phyloP scores from a whole-genome alignment of 1,140 invertebrate species.

The Drosophila virilis region DNA sequence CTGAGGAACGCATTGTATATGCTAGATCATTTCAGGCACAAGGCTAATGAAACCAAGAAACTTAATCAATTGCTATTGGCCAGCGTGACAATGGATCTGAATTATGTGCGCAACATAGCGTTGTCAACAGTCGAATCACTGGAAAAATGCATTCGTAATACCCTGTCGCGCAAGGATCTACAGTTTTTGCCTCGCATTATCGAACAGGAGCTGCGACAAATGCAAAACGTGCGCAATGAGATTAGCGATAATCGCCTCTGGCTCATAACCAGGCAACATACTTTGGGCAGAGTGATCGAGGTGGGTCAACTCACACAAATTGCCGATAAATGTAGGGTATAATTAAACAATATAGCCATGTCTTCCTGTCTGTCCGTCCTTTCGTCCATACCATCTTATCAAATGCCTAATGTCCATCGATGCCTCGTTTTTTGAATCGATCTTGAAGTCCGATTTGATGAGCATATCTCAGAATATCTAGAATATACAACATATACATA shows the following conservation, averaged over 20 bases:
- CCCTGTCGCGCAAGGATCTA: slow-evolving; percentile 21
- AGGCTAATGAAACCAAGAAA: slow-evolving; percentile 3
- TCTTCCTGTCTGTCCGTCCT: too few relatives aligned
- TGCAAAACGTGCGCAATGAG: slow-evolving; percentile 34
- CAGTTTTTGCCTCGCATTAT: slow-evolving; percentile 18
- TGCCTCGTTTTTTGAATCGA: too few relatives aligned
- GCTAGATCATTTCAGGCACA: slow-evolving; percentile 22
- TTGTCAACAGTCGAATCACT: neutral
- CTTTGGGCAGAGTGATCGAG: slow-evolving; percentile 37
- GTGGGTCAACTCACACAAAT: slow-evolving; percentile 7
- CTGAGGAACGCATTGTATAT: neutral
- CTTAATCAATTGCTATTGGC: neutral
- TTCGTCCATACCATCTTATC: too few relatives aligned
- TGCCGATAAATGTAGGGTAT: too few relatives aligned
- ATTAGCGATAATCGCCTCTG: slow-evolving; percentile 33
- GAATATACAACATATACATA: too few relatives aligned
- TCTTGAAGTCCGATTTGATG: too few relatives aligned
- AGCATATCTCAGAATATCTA: too few relatives aligned
- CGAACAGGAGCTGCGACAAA: slow-evolving; percentile 22
- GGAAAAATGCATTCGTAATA: slow-evolving; percentile 9
- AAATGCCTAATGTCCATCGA: too few relatives aligned
- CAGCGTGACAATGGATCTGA: slow-evolving; percentile 24
- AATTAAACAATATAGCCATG: too few relatives aligned
- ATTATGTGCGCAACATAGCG: neutral
- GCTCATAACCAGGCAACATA: slow-evolving; percentile 37